A percentile compares a stretch with the other conserved stretches of the same genome.
Conservation (phyloP, 2,888 invertebrate species). For the Sylvicola cinctus region DNA sequence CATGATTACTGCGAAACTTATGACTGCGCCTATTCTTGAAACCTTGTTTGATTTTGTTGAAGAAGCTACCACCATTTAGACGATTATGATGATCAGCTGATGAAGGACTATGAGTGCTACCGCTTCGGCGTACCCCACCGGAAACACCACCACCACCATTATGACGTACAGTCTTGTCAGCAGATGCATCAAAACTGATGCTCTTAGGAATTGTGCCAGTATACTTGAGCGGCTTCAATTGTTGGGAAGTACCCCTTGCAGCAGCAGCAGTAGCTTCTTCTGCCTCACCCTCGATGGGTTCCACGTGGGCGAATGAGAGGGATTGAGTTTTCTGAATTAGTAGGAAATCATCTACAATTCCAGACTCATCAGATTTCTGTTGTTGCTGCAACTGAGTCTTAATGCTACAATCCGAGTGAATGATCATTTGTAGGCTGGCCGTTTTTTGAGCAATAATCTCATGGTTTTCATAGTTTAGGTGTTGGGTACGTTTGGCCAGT, state of each 20-base stretch:
- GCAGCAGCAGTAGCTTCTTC: neutral
- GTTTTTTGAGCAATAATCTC: constrained; percentile 17
- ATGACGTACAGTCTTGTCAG: constrained; percentile 34
- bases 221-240: constrained; percentile 30
- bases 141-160: constrained; percentile 28
- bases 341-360: constrained; percentile 12
- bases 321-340: constrained; percentile 15
- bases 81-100: constrained; percentile 11
- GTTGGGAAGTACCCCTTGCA: too few species aligned
- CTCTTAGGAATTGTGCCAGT: constrained; percentile 81
- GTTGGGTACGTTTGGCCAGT: constrained; percentile 6
- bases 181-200: constrained; percentile 78
- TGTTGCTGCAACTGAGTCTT: constrained; percentile 6
- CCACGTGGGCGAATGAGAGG: constrained; percentile 3
- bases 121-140: constrained; percentile 22
- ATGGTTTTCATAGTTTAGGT: constrained; percentile 23
- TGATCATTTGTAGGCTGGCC: constrained; percentile 2
- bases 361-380: constrained; percentile 1
- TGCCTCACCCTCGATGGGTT: constrained; percentile 4
- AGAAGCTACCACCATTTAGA: constrained; percentile 36
- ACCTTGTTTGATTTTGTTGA: constrained; percentile 49
- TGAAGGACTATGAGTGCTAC: too few species aligned
- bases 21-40: constrained; percentile 42
- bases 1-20: constrained; percentile 11
- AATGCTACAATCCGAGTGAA: too few species aligned